A percentile compares a stretch with the other conserved stretches of the same genome.
phyloP scores from a whole-genome alignment of 2,797 vertebrate species.

The Chelidonichthys spinosus region DNA sequence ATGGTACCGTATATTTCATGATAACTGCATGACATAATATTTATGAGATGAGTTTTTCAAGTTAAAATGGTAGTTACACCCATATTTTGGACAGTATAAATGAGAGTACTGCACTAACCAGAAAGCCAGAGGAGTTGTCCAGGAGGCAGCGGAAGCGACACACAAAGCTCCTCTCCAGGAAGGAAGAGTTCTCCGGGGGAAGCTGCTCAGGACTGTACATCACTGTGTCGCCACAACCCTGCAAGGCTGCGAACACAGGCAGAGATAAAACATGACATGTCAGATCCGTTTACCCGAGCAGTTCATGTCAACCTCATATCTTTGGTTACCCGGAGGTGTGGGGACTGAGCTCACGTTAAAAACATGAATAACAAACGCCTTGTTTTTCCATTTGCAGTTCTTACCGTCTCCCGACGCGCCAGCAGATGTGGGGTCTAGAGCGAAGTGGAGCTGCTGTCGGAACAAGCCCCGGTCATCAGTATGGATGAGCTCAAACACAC shows the following conservation, averaged over 20 bases:
- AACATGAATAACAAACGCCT: neutral
- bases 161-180: conserved; percentile 85
- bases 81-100: accelerated
- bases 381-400: conserved; percentile 10
- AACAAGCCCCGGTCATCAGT: conserved; percentile 82
- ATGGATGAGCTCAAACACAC: conserved; percentile 88
- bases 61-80: too few relatives aligned
- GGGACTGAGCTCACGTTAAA: neutral
- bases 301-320: too few relatives aligned
- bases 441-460: conserved; percentile 81
- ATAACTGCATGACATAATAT: neutral
- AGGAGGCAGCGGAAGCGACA: conserved; percentile 90
- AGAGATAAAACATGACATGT: neutral
- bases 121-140: conserved; percentile 91
- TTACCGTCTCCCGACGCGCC: conserved; percentile 51
- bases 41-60: neutral
- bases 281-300: too few relatives aligned
- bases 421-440: conserved; percentile 65
- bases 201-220: conserved; percentile 72
- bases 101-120: conserved; percentile 73
- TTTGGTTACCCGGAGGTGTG: too few relatives aligned
- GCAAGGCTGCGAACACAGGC: conserved; percentile 42
- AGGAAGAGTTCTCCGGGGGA: conserved; percentile 77
- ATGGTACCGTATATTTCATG: neutral
- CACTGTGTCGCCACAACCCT: conserved; percentile 28